These are phyloP conservation scores for Catharus bicknelli DNA, from an alignment of 2,113 vertebrate species.

Conservation along the genomic window DNA sequence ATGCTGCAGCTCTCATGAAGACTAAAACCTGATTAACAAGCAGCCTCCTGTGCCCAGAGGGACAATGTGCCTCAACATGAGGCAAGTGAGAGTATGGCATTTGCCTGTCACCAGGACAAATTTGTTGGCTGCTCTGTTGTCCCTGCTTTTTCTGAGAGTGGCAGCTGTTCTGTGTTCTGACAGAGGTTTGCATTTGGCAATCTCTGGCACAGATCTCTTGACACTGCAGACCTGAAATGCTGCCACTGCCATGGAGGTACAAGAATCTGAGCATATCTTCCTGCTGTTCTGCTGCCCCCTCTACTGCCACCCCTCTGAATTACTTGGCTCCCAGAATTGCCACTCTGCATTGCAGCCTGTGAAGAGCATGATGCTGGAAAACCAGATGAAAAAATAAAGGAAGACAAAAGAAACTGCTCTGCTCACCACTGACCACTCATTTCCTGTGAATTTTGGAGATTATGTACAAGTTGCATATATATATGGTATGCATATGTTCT, in stretches of 20 bases:
- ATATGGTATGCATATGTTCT: background rate
- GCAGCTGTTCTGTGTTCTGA: background rate
- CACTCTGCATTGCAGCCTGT: background rate
- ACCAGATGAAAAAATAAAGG: background rate
- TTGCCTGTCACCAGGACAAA: background rate
- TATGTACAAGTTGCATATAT: background rate
- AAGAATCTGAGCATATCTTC: fast-evolving
- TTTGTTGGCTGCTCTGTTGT: background rate
- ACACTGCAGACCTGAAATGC: fast-evolving
- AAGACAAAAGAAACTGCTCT: background rate
- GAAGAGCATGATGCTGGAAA: background rate
- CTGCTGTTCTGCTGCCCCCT: background rate
- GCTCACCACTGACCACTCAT: background rate
- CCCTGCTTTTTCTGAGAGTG: background rate
- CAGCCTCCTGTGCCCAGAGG: background rate
- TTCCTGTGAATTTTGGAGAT: background rate
- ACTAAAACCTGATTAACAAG: fast-evolving
- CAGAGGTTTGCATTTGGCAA: background rate
- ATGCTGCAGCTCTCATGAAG: background rate
- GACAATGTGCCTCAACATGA: background rate
- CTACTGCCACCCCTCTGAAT: background rate
- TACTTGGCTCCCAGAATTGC: background rate
- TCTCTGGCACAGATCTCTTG: background rate
- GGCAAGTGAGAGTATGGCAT: background rate
- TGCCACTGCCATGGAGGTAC: background rate